These are phyloP conservation scores for Cuculus canorus DNA, from an alignment of 2,797 vertebrate species.

Conservation along the genomic window DNA sequence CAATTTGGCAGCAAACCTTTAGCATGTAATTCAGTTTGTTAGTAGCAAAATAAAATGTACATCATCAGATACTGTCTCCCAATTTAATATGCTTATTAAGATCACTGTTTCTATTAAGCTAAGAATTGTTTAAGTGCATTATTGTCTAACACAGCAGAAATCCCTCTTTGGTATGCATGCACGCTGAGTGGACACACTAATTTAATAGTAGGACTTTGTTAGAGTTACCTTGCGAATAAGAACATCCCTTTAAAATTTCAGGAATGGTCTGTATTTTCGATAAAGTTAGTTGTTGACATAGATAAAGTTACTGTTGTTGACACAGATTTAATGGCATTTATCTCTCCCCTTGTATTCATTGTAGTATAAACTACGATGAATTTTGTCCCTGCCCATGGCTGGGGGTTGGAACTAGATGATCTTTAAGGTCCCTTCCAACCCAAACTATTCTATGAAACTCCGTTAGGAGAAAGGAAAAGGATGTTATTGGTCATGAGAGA, in stretches of 20 bases:
- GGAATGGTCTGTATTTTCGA: conserved; percentile 11
- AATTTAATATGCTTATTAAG: conserved; percentile 71
- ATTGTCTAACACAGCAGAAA: conserved; percentile 47
- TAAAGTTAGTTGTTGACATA: conserved; percentile 46
- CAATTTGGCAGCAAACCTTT: conserved; percentile 16
- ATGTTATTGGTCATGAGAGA: not conserved
- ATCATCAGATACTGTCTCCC: conserved; percentile 27
- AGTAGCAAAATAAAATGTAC: not conserved
- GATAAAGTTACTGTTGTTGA: conserved; percentile 21
- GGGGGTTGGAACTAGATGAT: too few relatives aligned
- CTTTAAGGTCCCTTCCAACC: too few relatives aligned
- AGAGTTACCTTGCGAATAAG: not conserved
- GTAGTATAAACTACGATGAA: too few relatives aligned
- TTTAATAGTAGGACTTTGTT: conserved; percentile 40
- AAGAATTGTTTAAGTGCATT: conserved; percentile 41
- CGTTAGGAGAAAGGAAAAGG: not conserved
- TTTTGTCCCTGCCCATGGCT: too few relatives aligned
- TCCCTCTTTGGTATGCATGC: conserved; percentile 30
- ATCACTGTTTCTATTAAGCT: conserved; percentile 61
- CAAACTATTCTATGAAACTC: too few relatives aligned
- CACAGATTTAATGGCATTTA: not conserved
- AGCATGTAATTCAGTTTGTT: conserved; percentile 37
- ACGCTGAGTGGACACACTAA: not conserved
- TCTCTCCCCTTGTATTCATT: conserved; percentile 33
- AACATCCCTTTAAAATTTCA: conserved; percentile 13